Evolutionary conservation across 1,140 invertebrate genomes (phyloP).

Genomic region (Drosophila truncata): DNA sequence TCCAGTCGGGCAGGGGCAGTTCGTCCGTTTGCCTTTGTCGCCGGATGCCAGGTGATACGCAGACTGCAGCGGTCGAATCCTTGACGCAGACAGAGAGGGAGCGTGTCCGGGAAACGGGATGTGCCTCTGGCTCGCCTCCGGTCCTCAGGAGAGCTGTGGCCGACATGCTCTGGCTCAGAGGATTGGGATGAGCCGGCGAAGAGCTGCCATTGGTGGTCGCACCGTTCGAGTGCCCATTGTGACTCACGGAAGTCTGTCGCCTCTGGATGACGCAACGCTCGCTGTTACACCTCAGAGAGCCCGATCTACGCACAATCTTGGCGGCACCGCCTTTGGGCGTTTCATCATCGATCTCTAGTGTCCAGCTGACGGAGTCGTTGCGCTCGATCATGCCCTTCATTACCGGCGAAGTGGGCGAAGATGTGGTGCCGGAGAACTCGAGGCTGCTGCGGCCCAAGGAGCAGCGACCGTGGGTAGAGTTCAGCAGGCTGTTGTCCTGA

Average conservation of each 20-base stretch:
- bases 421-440: slow-evolving; percentile 61
- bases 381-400: slow-evolving; percentile 93
- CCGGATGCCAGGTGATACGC: slow-evolving; percentile 1
- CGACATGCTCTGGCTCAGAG: slow-evolving; percentile 87
- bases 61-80: slow-evolving; percentile 12
- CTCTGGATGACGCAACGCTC: slow-evolving; percentile 83
- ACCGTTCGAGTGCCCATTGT: slow-evolving; percentile 54
- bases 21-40: slow-evolving; percentile 16
- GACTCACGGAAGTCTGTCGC: slow-evolving; percentile 80
- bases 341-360: slow-evolving; percentile 91
- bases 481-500: slow-evolving; percentile 35
- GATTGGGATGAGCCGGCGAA: slow-evolving; percentile 75
- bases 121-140: slow-evolving; percentile 36
- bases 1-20: slow-evolving; percentile 43
- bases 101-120: slow-evolving; percentile 62
- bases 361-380: slow-evolving; percentile 93
- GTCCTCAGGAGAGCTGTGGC: slow-evolving; percentile 83
- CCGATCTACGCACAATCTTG: slow-evolving; percentile 87
- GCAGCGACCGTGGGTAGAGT: slow-evolving; percentile 24
- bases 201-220: slow-evolving; percentile 40
- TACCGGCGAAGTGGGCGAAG: slow-evolving; percentile 88
- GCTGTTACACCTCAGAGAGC: slow-evolving; percentile 86
- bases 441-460: slow-evolving; percentile 26
- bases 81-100: slow-evolving; percentile 77
- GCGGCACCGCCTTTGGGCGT: slow-evolving; percentile 88